These are phyloP conservation scores for Lomographa bimaculata DNA, from an alignment of 2,888 invertebrate species.

Conservation along the genomic window DNA sequence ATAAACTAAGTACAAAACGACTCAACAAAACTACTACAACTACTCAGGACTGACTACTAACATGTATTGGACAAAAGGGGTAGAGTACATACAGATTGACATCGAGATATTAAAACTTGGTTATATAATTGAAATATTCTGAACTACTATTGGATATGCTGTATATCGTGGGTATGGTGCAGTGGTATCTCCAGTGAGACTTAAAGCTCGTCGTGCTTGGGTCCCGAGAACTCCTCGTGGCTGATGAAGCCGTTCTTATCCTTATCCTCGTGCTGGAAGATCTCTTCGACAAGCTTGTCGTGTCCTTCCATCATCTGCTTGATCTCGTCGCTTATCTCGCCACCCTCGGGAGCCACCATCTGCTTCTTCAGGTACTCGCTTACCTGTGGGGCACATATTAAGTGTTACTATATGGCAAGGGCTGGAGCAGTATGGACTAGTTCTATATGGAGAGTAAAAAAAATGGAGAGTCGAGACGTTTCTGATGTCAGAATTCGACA, in stretches of 20 bases:
- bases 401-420: no score
- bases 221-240: slow-evolving; percentile 97
- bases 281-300: slow-evolving; percentile 97
- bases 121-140: neutral
- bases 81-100: no score
- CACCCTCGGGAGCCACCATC: slow-evolving; percentile 92
- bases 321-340: slow-evolving; percentile 88
- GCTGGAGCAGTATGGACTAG: no score
- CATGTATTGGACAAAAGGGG: no score
- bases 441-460: no score
- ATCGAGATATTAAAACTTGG: neutral
- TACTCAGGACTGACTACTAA: neutral
- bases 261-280: slow-evolving; percentile 98
- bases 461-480: no score
- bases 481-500: no score
- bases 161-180: slow-evolving; percentile 18
- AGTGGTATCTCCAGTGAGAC: no score
- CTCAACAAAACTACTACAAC: slow-evolving; percentile 48
- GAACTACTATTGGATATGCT: slow-evolving; percentile 8
- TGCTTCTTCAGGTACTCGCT: slow-evolving; percentile 96
- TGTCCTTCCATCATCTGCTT: slow-evolving; percentile 94
- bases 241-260: slow-evolving; percentile 98
- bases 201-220: slow-evolving; percentile 98
- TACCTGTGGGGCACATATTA: slow-evolving; percentile 88
- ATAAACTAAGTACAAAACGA: slow-evolving; percentile 66